These are phyloP conservation scores for Pyrrhosoma nymphula DNA, from an alignment of 2,888 invertebrate genomes.

Conservation along the genomic window DNA sequence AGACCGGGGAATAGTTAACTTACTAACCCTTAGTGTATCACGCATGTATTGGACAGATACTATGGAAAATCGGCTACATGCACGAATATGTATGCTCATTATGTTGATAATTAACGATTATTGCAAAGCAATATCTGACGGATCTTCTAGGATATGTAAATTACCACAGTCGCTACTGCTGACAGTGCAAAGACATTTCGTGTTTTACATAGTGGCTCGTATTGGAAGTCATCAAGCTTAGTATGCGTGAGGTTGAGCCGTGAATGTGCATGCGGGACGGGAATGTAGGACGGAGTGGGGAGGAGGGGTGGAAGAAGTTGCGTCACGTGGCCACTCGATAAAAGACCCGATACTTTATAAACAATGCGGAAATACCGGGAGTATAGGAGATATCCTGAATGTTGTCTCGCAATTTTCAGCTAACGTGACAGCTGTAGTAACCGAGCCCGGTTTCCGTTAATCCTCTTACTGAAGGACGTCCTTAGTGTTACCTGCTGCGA, in stretches of 20 bases:
- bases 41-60: neutral
- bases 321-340: slow-evolving; percentile 35
- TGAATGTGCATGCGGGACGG: neutral
- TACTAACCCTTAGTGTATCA: neutral
- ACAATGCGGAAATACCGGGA: too few species aligned
- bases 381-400: too few species aligned
- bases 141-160: neutral
- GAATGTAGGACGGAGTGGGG: neutral
- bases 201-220: neutral
- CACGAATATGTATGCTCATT: neutral
- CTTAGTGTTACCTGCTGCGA: neutral
- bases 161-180: neutral
- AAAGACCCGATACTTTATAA: neutral
- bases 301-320: neutral
- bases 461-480: too few species aligned
- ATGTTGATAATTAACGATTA: neutral
- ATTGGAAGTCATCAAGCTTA: neutral
- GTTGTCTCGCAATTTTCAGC: too few species aligned
- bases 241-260: slow-evolving; percentile 8
- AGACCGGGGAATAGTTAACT: neutral
- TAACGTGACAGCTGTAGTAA: too few species aligned
- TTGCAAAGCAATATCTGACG: neutral
- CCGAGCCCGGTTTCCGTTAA: too few species aligned
- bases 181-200: neutral
- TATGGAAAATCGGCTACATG: neutral